These are phyloP conservation scores for Capricornis sumatraensis DNA, from an alignment of 2,113 vertebrate genomes.

Conservation along the genomic window DNA sequence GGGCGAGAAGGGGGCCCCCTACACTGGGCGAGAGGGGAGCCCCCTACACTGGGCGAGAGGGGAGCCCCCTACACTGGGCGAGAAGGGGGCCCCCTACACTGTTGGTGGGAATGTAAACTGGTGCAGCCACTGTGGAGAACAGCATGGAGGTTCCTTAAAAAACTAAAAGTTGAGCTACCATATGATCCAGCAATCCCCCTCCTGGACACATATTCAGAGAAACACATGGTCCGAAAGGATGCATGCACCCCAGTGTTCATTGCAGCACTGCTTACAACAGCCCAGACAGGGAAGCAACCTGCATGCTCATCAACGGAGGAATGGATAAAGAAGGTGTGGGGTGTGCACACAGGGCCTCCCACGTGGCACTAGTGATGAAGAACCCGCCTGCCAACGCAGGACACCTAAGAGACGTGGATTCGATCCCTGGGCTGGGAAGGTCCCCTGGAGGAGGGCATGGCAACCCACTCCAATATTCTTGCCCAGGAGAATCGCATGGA, in stretches of 20 bases:
- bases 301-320: not conserved
- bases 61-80: not conserved
- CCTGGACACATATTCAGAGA: not conserved
- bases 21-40: not conserved
- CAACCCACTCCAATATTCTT: not conserved
- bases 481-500: not conserved
- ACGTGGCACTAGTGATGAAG: accelerated
- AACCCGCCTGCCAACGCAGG: not conserved
- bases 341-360: not conserved
- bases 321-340: not conserved
- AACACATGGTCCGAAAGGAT: not conserved
- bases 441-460: not conserved
- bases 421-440: not conserved
- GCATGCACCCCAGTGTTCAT: not conserved
- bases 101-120: not conserved
- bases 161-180: not conserved
- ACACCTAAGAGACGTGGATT: not conserved
- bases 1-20: not conserved
- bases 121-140: not conserved
- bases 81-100: not conserved
- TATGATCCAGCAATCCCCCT: not conserved
- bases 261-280: not conserved
- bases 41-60: not conserved
- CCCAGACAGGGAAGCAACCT: not conserved
- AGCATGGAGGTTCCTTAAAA: not conserved